Base-by-base conservation (phyloP, 2,888 invertebrate genomes). In the Plebejus argus region DNA sequence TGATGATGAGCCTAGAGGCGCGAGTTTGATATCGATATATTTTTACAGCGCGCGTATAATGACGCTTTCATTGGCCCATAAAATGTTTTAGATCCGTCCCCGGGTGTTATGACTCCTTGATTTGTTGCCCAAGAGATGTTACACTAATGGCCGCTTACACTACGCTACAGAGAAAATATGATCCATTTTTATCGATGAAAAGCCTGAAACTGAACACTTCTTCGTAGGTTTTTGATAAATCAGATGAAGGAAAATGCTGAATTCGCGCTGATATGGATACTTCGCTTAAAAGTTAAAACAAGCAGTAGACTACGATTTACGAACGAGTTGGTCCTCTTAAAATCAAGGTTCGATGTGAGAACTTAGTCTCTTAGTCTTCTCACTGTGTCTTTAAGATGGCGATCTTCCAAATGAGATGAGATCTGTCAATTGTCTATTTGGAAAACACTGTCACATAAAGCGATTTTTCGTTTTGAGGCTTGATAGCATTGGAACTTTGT, bases 21-120 rank as follows among this genome's bases (percentile, higher is more conserved):
- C 66, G 66, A 66, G 28, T 66, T 66, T 66, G 23, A 66, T 66
- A 28, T 66, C 66, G 28, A 66, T 66, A 66, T 66, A 66, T 66
- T 66, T 66, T 33, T 28, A 66, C 66, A 66, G 66, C 66, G 28
- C 1, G 1, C 66, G 66, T 66, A 28, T 66, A 66, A 66, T 66
- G 66, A 33, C 18, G 15, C 4, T 66, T 66, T 66, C 66, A 66
- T 66, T 28, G 66, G 66, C 6, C 0, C 61, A 66, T 66, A 66
- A 66, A 66, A 66, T 66, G 66, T 33, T 66, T 66, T 66, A 66
- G 66, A 66, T 66, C 66, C 66, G 66, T 28, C 28, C 66, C 15
- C 18, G 12, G 61, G 61, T 66, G 66, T 66, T 66, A 66, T 66
- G 66, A 33, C 66, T 66, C 28, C 33, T 66, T 66, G 66, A 66